Evolutionary conservation across 1,140 invertebrate genomes (phyloP).

Genomic region (Zophobas morio): DNA sequence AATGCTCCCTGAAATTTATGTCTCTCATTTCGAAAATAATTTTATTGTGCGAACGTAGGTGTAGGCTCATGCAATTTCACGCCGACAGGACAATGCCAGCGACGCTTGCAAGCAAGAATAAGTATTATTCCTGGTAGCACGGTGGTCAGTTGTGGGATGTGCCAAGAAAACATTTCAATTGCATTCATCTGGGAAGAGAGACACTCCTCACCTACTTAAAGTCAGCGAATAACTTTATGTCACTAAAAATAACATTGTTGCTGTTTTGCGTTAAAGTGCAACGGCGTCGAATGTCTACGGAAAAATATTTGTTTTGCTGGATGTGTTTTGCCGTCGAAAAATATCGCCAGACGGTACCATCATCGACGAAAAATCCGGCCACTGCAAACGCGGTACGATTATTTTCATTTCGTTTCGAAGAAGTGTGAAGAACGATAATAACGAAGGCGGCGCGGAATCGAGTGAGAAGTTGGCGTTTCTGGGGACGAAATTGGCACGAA

Average conservation of each 20-base stretch:
- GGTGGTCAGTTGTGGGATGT: constrained; percentile 1
- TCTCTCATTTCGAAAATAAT: constrained; percentile 6
- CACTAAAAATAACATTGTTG: constrained; percentile 25
- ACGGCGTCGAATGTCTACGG: constrained; percentile 1
- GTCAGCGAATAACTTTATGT: constrained; percentile 33
- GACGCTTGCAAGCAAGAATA: constrained; percentile 6
- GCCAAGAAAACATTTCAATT: constrained; percentile 43
- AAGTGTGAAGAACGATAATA: no score
- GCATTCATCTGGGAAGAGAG: constrained; percentile 37
- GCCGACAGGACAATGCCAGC: constrained; percentile 7
- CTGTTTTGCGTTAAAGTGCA: constrained; percentile 31
- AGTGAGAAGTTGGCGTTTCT: no score
- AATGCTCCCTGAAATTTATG: neutral
- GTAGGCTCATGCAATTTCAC: constrained; percentile 1
- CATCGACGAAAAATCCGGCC: neutral
- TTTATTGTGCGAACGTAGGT: constrained; percentile 3
- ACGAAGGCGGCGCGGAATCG: no score
- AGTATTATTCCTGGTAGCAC: neutral
- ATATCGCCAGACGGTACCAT: neutral
- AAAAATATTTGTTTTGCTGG: constrained; percentile 21
- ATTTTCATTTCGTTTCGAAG: no score
- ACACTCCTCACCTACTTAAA: constrained; percentile 47
- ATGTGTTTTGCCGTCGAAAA: neutral
- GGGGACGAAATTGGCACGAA: no score
- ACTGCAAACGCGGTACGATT: neutral